Evolutionary conservation across 2,113 vertebrate genomes (phyloP).

Genomic region (Pipa parva): DNA sequence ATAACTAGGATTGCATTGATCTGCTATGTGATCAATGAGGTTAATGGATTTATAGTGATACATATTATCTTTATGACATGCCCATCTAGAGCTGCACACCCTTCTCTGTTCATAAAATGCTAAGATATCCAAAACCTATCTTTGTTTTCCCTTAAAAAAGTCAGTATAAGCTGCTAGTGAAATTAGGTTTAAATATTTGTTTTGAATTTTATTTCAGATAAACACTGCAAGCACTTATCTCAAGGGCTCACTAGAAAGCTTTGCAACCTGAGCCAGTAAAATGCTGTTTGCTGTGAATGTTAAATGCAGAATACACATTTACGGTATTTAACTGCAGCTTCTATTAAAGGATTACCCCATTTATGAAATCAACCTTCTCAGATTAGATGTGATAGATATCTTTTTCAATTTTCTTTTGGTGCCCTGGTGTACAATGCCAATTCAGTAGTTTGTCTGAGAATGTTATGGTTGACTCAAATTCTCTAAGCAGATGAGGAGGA

Average conservation of each 20-base stretch:
- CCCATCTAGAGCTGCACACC: not conserved
- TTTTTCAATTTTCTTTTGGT: slow-evolving; percentile 40
- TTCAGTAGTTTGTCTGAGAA: slow-evolving; percentile 22
- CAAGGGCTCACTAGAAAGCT: slow-evolving; percentile 36
- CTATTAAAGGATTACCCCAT: slow-evolving; percentile 39
- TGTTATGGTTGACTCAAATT: slow-evolving; percentile 1
- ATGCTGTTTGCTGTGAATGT: slow-evolving; percentile 29
- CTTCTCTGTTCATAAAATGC: not conserved
- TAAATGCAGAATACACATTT: slow-evolving; percentile 22
- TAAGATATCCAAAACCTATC: slow-evolving; percentile 2
- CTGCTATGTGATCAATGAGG: not conserved
- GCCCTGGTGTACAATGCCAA: slow-evolving; percentile 33
- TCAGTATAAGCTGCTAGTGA: slow-evolving; percentile 23
- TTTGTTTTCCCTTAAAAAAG: not conserved
- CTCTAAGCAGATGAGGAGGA: not conserved
- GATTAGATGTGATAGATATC: slow-evolving; percentile 40
- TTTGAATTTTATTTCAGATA: slow-evolving; percentile 44
- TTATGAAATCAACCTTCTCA: slow-evolving; percentile 39
- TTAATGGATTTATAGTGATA: not conserved
- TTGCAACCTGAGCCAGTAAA: slow-evolving; percentile 26
- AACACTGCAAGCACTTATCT: slow-evolving; percentile 40
- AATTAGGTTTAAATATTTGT: slow-evolving; percentile 42
- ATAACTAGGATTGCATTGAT: not conserved
- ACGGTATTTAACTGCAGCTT: slow-evolving; percentile 33
- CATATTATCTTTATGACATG: not conserved